A percentile compares a stretch with the other conserved stretches of the same genome.
Conservation (phyloP, 1,140 invertebrate species). For the Hesperophylax magnus region DNA sequence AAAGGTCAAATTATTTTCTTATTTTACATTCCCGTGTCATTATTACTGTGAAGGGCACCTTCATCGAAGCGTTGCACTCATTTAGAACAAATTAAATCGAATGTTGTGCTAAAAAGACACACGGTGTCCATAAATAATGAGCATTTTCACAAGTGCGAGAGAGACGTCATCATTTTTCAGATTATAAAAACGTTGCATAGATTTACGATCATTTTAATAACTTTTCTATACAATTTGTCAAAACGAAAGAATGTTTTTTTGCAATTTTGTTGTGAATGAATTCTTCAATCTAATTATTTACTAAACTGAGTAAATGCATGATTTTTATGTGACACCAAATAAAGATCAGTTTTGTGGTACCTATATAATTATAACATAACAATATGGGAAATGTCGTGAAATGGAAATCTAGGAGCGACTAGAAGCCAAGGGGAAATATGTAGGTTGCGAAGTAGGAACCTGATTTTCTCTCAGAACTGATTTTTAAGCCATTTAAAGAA, state of each 20-base stretch:
- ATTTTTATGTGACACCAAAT: too few species aligned
- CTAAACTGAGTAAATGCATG: too few species aligned
- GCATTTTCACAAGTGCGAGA: conserved; percentile 25
- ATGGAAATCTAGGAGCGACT: too few species aligned
- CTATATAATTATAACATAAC: too few species aligned
- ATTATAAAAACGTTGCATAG: conserved; percentile 31
- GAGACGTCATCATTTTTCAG: conserved; percentile 31
- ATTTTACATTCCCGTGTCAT: not conserved
- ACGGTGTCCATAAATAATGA: conserved; percentile 12
- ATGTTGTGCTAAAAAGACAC: conserved; percentile 29
- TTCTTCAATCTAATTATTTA: too few species aligned
- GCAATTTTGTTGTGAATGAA: not conserved
- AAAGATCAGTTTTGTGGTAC: too few species aligned
- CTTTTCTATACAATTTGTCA: conserved; percentile 5
- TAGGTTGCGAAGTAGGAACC: too few species aligned
- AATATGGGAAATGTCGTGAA: too few species aligned
- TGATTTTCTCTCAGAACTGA: too few species aligned
- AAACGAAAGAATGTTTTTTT: not conserved
- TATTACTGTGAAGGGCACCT: conserved; percentile 42
- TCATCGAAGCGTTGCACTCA: conserved; percentile 14
- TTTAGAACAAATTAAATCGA: conserved; percentile 39
- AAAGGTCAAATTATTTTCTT: conserved; percentile 14
- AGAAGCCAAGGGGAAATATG: too few species aligned
- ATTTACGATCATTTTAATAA: conserved; percentile 35
- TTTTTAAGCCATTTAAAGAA: too few species aligned